Evolutionary conservation across 2,113 vertebrate genomes (phyloP).

Genomic region (Lichenostomus cassidix): DNA sequence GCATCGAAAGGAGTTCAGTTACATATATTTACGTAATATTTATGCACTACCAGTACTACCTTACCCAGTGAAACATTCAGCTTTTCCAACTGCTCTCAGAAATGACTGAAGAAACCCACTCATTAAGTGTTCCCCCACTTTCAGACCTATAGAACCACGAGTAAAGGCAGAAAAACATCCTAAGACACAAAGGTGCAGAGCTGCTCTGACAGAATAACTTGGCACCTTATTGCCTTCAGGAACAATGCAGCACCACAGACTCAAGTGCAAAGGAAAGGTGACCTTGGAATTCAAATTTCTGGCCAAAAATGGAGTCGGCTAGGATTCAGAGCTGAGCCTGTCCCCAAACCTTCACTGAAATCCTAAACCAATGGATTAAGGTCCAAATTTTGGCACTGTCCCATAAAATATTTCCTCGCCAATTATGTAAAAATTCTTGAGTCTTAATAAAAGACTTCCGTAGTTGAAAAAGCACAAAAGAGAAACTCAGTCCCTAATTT

Average conservation of each 20-base stretch:
- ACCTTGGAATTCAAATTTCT: neutral
- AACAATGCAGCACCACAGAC: neutral
- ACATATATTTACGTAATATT: neutral
- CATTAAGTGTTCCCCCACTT: neutral
- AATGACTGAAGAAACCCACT: neutral
- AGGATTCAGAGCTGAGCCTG: neutral
- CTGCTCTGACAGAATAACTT: neutral
- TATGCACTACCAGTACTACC: neutral
- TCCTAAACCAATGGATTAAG: neutral
- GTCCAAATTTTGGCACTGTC: neutral
- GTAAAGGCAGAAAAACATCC: fast-evolving
- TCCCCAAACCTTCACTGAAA: neutral
- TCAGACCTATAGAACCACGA: neutral
- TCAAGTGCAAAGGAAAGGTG: neutral
- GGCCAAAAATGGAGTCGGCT: neutral
- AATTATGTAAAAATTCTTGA: neutral
- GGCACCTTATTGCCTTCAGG: neutral
- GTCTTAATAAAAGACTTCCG: neutral
- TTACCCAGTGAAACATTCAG: neutral
- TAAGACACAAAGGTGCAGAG: neutral
- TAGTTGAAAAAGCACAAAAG: neutral
- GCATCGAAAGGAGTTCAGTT: neutral
- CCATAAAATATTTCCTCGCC: neutral
- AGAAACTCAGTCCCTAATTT: neutral
- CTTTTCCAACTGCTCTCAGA: neutral